These are phyloP conservation scores for Rhea americana DNA, from an alignment of 2,113 vertebrate species.

Conservation along the genomic window DNA sequence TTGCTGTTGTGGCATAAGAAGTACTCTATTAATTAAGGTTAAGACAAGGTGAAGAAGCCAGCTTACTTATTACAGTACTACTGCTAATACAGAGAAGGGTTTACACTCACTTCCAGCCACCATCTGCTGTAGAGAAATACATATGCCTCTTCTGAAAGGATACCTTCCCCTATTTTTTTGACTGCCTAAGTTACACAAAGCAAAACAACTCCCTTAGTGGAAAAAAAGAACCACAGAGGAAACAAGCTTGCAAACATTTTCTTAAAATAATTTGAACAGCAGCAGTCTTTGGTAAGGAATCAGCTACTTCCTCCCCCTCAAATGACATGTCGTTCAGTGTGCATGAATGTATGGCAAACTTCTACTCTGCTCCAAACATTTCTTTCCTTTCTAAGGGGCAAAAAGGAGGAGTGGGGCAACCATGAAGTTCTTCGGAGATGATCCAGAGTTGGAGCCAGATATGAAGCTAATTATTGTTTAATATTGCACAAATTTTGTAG, in stretches of 20 bases:
- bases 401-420: neutral
- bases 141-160: neutral
- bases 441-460: neutral
- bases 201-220: neutral
- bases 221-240: neutral
- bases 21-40: neutral
- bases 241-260: neutral
- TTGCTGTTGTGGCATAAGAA: neutral
- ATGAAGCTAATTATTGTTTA: neutral
- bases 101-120: neutral
- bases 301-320: neutral
- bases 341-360: neutral
- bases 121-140: neutral
- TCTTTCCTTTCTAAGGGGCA: neutral
- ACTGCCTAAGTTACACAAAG: neutral
- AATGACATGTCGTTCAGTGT: neutral
- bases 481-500: neutral
- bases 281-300: neutral
- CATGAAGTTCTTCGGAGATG: neutral
- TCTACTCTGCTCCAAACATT: neutral
- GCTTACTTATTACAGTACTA: neutral
- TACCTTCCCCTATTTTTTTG: neutral
- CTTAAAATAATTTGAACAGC: neutral
- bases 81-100: neutral
- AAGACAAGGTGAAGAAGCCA: neutral